Evolutionary conservation across 2,888 invertebrate genomes (phyloP).

Genomic region (Drosophila cracens): DNA sequence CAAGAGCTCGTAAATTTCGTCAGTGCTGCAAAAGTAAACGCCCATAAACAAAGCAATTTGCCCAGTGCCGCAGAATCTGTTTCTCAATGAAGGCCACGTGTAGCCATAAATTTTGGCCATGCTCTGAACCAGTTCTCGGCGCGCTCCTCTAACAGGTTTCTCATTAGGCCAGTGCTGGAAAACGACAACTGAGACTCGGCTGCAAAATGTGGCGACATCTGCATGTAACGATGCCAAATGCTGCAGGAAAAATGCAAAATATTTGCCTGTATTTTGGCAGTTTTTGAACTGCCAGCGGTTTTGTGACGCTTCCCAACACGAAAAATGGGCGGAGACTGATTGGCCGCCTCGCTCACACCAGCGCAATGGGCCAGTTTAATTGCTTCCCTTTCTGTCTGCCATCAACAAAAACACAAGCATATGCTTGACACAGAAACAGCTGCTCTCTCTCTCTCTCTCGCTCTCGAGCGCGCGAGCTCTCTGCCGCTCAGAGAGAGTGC

Average conservation of each 20-base stretch:
- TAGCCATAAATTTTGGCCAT: slow-evolving; percentile 67
- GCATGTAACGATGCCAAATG: slow-evolving; percentile 5
- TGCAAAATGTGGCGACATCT: slow-evolving; percentile 20
- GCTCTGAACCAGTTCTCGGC: slow-evolving; percentile 63
- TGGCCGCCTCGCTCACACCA: slow-evolving; percentile 61
- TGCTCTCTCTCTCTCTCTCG: slow-evolving; percentile 65
- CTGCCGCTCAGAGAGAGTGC: slow-evolving; percentile 54
- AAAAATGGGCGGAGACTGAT: slow-evolving; percentile 82
- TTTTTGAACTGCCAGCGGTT: slow-evolving; percentile 46
- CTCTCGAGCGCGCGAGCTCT: not conserved
- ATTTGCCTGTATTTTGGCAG: slow-evolving; percentile 37
- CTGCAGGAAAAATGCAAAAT: slow-evolving; percentile 18
- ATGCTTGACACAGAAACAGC: slow-evolving; percentile 76
- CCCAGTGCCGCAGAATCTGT: slow-evolving; percentile 57
- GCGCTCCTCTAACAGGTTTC: slow-evolving; percentile 78
- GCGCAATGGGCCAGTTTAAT: slow-evolving; percentile 44
- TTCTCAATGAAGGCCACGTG: slow-evolving; percentile 81
- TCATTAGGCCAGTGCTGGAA: slow-evolving; percentile 72
- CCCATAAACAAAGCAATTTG: slow-evolving; percentile 84
- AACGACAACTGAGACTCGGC: not conserved
- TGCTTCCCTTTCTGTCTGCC: slow-evolving; percentile 54
- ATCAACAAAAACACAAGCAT: slow-evolving; percentile 67
- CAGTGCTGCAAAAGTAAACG: slow-evolving; percentile 80
- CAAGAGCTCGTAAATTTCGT: slow-evolving; percentile 72
- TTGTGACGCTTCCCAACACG: slow-evolving; percentile 62